Base-by-base conservation (phyloP, 2,113 vertebrate species). In the Nerophis ophidion region DNA sequence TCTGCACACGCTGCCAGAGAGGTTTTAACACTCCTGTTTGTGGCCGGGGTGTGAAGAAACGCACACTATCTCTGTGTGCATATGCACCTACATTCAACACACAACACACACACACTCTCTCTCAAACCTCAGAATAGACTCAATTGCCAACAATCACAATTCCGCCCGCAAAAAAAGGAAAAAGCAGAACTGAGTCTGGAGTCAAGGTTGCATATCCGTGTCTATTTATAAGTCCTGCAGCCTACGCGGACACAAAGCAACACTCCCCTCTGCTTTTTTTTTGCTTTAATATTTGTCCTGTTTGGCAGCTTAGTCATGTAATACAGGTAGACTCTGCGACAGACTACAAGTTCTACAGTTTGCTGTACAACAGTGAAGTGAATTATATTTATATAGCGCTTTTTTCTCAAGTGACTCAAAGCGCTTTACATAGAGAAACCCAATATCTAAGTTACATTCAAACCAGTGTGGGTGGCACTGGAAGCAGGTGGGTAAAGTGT, bases 11-110 rank as follows among this genome's bases (percentile, higher is more conserved):
- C 40, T 58, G 70, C 61, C 69, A 66, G 68, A 75, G 62, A 81
- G 74, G 68, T 86, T 85, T 86, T 84, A 74, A 76, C 83, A 80
- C 82, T 75, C 63, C 49, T 77, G 82, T 84, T 60, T 71, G 56
- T 57, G 61, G 58, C 48, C 60, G 19, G 71, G 67, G 80, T 83
- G 82, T 75, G 59, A 82, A 75, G 60, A 77, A 53, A 57, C 48
- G 52, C 74, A 70, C 71, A 66, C 75, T 60, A 49, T 48, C 42
- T 17, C 44, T n/a, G 2, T 11, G 11, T 10, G 58, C 55, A 55
- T 60, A 71, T 57, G 47, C 56, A 54, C 36, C 10, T n/a, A 36
- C 61, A 57, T 53, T 58, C 26, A 60, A 33, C 7, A 48, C 50
- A 56, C 3, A 40, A 40, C 36, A 38, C 40, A 44, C 19, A 38